Evolutionary conservation across 2,888 invertebrate species (phyloP).

Genomic region (Pandemis corylana): DNA sequence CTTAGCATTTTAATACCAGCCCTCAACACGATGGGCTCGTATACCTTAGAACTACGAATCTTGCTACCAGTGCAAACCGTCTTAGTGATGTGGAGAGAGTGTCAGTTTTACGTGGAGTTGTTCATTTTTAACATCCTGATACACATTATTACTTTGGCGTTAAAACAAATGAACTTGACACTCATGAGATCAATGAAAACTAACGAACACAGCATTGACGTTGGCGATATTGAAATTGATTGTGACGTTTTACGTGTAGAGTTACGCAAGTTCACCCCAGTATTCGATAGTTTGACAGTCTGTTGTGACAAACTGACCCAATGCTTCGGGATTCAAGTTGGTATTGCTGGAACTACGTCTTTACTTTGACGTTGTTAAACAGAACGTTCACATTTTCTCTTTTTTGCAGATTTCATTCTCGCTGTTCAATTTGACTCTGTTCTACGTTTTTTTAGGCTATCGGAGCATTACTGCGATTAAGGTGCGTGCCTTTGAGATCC

Average conservation of each 20-base stretch:
- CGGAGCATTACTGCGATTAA: neutral
- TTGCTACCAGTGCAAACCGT: neutral
- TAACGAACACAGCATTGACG: too few species aligned
- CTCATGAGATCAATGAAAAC: neutral
- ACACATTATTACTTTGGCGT: neutral
- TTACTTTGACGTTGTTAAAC: too few species aligned
- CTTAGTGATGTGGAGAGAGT: neutral
- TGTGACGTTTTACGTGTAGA: neutral
- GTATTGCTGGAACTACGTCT: neutral
- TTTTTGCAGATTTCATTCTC: neutral
- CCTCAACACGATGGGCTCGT: too few species aligned
- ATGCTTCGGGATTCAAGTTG: conserved; percentile 2
- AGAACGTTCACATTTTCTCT: too few species aligned
- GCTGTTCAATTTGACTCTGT: neutral
- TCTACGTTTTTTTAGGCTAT: neutral
- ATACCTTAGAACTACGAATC: too few species aligned
- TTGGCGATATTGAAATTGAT: neutral
- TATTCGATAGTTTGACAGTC: neutral
- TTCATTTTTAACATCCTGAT: neutral
- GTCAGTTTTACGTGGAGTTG: neutral
- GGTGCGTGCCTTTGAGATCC: neutral
- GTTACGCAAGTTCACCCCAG: neutral
- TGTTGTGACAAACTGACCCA: neutral
- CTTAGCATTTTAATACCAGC: neutral
- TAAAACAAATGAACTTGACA: neutral